Conservation (phyloP, 2,113 vertebrate species). For the Ancistrus triradiatus region DNA sequence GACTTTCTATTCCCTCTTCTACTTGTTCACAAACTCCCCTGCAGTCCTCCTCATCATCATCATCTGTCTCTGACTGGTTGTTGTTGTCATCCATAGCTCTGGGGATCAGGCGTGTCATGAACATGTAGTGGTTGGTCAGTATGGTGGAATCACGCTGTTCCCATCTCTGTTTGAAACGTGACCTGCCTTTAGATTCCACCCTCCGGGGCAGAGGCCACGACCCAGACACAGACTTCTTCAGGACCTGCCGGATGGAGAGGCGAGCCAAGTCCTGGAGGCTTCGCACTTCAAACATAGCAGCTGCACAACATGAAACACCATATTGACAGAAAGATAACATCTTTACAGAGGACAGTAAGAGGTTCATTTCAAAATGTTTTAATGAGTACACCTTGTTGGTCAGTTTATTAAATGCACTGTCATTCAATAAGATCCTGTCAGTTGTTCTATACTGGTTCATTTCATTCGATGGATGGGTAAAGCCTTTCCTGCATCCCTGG, state of each 20-base stretch:
- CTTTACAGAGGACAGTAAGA: too few relatives aligned
- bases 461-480: too few relatives aligned
- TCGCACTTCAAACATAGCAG: conserved; percentile 75
- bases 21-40: conserved; percentile 25
- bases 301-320: conserved; percentile 3
- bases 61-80: conserved; percentile 63
- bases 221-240: conserved; percentile 69
- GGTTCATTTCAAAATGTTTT: too few relatives aligned
- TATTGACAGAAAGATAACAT: too few relatives aligned
- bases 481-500: too few relatives aligned
- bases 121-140: conserved; percentile 80
- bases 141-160: conserved; percentile 75
- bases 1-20: conserved; percentile 33
- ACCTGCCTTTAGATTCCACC: conserved; percentile 37
- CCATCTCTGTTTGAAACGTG: conserved; percentile 64
- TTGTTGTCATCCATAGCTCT: conserved; percentile 74
- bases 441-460: too few relatives aligned
- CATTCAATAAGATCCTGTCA: neutral
- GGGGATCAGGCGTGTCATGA: conserved; percentile 76
- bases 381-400: neutral
- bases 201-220: conserved; percentile 44
- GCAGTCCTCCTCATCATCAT: conserved; percentile 58
- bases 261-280: conserved; percentile 83
- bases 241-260: conserved; percentile 75
- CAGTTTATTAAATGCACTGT: neutral